phyloP scores from a whole-genome alignment of 2,113 vertebrate species.

The Larimichthys polyactis region DNA sequence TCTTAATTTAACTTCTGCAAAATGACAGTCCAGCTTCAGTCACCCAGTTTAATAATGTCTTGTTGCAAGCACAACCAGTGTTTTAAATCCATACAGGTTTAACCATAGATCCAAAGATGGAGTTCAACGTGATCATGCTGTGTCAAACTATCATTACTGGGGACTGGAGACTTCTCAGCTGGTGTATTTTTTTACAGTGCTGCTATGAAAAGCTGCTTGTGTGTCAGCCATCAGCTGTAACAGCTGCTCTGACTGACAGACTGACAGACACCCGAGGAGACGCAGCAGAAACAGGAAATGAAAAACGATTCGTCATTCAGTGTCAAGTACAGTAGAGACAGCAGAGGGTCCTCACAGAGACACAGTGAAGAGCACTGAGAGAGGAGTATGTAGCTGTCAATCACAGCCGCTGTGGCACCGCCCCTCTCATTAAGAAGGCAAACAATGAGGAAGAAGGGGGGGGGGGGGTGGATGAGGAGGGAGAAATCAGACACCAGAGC shows the following conservation, averaged over 20 bases:
- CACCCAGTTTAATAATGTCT: not conserved
- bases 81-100: not conserved
- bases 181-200: not conserved
- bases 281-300: conserved; percentile 23
- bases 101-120: not conserved
- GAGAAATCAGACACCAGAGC: conserved; percentile 88
- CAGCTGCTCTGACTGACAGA: not conserved
- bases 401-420: conserved; percentile 86
- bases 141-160: not conserved
- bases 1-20: not conserved
- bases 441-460: conserved; percentile 89
- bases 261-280: conserved; percentile 25
- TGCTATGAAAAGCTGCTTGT: not conserved
- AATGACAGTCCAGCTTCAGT: not conserved
- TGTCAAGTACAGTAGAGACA: conserved; percentile 38
- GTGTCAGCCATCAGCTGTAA: not conserved
- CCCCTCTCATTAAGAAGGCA: conserved; percentile 98
- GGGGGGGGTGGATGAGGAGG: conserved; percentile 81
- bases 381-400: conserved; percentile 89
- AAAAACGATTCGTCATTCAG: conserved; percentile 10
- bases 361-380: conserved; percentile 31
- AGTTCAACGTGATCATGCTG: not conserved
- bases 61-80: not conserved
- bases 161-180: not conserved
- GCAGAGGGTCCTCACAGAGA: conserved; percentile 13